A percentile compares a stretch with the other conserved stretches of the same genome.
Conservation (phyloP, 2,888 invertebrate species). For the Coenonympha arcania region DNA sequence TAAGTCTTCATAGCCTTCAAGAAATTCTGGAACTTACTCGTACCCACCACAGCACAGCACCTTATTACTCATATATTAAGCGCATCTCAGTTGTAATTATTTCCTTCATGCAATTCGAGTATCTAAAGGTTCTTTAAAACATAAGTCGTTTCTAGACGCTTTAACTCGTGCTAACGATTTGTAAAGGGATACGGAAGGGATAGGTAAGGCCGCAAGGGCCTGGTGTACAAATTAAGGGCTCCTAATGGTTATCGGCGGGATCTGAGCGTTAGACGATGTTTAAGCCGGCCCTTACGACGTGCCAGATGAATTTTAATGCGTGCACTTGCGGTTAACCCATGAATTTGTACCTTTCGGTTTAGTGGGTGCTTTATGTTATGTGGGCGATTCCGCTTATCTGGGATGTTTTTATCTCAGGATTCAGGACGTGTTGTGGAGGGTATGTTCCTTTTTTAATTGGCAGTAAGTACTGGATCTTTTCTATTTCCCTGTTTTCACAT, state of each 20-base stretch:
- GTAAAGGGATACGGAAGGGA: slow-evolving; percentile 70
- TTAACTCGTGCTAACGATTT: slow-evolving; percentile 57
- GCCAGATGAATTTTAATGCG: slow-evolving; percentile 70
- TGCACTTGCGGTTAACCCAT: slow-evolving; percentile 29
- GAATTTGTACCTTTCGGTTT: slow-evolving; percentile 28
- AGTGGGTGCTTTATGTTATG: slow-evolving; percentile 25
- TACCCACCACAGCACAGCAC: too few relatives aligned
- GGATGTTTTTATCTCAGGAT: slow-evolving; percentile 19
- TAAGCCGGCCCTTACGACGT: slow-evolving; percentile 54
- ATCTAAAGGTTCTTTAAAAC: not conserved
- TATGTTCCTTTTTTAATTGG: slow-evolving; percentile 12
- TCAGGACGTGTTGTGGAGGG: slow-evolving; percentile 4
- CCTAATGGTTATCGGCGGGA: slow-evolving; percentile 69
- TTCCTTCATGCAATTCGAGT: too few relatives aligned
- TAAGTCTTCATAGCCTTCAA: too few relatives aligned
- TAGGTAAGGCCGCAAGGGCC: slow-evolving; percentile 71
- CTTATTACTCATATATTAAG: too few relatives aligned
- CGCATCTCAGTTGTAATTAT: too few relatives aligned
- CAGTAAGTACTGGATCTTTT: not conserved
- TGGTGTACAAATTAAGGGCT: slow-evolving; percentile 69
- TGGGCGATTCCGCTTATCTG: slow-evolving; percentile 10
- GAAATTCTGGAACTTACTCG: too few relatives aligned
- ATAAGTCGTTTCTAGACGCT: slow-evolving; percentile 41
- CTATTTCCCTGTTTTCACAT: too few relatives aligned
- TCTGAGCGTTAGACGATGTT: slow-evolving; percentile 52